A percentile compares a stretch with the other conserved stretches of the same genome.
Evolutionary conservation across 2,113 vertebrate species (phyloP).

Genomic region (Laticauda laticaudata): DNA sequence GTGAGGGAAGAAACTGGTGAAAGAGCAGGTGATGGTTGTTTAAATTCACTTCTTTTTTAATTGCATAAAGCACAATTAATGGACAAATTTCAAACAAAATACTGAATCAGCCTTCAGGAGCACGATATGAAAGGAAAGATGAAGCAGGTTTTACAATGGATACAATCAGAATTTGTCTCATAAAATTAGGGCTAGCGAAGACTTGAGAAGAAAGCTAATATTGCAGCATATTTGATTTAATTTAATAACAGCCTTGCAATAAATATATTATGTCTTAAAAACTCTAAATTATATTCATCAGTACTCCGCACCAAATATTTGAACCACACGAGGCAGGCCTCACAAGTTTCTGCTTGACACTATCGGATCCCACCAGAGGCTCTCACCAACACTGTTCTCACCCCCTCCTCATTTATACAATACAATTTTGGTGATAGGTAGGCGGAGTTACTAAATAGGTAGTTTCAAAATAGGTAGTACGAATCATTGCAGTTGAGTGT

Average conservation of each 20-base stretch:
- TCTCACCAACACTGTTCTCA: conserved; percentile 56
- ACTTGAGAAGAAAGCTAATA: conserved; percentile 60
- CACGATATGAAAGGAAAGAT: conserved; percentile 47
- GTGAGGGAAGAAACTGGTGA: conserved; percentile 26
- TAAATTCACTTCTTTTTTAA: conserved; percentile 29
- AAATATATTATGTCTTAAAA: conserved; percentile 73
- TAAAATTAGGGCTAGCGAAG: conserved; percentile 56
- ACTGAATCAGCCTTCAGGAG: conserved; percentile 38
- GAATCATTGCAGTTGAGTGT: conserved; percentile 56
- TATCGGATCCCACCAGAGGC: conserved; percentile 30
- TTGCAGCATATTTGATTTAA: conserved; percentile 72
- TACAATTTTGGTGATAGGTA: conserved; percentile 67
- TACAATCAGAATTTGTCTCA: conserved; percentile 30
- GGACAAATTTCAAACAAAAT: conserved; percentile 40
- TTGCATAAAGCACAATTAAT: conserved; percentile 49
- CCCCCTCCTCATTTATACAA: conserved; percentile 60
- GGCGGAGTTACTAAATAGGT: conserved; percentile 75
- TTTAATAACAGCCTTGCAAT: conserved; percentile 78
- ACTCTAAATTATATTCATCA: conserved; percentile 77
- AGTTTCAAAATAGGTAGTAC: conserved; percentile 80
- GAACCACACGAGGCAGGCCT: conserved; percentile 58
- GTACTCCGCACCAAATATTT: conserved; percentile 65
- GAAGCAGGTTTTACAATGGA: conserved; percentile 58
- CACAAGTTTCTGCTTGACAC: not conserved
- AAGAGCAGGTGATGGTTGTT: conserved; percentile 46